A percentile compares a stretch with the other conserved stretches of the same genome.
Conservation (phyloP, 2,797 vertebrate species). For the Esox lucius region DNA sequence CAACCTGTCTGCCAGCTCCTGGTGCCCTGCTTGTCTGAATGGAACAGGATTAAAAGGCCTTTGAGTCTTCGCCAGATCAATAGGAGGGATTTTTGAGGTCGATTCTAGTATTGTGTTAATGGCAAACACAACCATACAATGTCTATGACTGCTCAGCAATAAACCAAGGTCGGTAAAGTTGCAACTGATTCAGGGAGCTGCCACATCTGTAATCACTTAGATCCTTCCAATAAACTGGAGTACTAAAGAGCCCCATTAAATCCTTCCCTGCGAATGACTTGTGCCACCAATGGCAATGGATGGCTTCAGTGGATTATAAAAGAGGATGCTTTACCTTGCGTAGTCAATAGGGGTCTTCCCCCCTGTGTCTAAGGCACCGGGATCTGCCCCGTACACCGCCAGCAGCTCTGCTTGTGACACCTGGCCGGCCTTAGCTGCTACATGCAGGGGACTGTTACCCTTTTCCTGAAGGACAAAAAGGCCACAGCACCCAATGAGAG, state of each 20-base stretch:
- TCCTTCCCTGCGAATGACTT: background rate
- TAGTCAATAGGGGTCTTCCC: conserved; percentile 94
- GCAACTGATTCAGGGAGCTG: background rate
- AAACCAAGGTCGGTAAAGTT: background rate
- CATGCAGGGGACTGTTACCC: conserved; percentile 94
- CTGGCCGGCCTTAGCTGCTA: conserved; percentile 95
- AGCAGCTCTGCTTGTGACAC: conserved; percentile 90
- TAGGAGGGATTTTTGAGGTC: background rate
- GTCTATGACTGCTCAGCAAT: background rate
- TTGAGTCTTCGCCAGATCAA: background rate
- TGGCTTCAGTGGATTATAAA: background rate
- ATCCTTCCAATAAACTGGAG: background rate
- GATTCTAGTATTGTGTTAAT: background rate
- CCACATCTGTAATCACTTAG: background rate
- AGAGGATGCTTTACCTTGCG: conserved; percentile 79
- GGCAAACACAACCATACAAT: background rate
- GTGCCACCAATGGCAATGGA: background rate
- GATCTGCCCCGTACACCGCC: conserved; percentile 95
- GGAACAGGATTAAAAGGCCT: conserved; percentile 37
- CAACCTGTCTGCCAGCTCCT: conserved; percentile 91
- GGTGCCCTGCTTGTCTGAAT: conserved; percentile 92
- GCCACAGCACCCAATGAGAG: background rate
- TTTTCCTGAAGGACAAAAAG: conserved; percentile 81
- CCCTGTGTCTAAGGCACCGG: conserved; percentile 89
- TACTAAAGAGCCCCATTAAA: background rate